Percentiles rank a stretch among this genome's conserved stretches.
Evolutionary conservation across 2,888 invertebrate genomes (phyloP).

Genomic region (Cantharis lateralis): DNA sequence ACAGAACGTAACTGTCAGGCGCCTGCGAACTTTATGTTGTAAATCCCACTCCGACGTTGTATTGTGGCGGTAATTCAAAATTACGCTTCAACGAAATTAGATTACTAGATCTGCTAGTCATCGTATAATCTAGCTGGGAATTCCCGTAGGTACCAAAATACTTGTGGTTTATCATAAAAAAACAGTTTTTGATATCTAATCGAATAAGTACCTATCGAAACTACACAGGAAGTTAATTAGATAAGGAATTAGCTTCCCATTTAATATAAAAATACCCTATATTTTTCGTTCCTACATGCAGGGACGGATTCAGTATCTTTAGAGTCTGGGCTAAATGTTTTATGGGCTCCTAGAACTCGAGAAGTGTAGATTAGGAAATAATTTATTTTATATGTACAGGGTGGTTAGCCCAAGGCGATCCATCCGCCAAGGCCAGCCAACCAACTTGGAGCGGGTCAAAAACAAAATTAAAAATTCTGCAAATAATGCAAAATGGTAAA

Average conservation of each 20-base stretch:
- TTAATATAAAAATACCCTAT: no score
- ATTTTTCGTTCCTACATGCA: no score
- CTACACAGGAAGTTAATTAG: background rate
- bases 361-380: no score
- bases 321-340: no score
- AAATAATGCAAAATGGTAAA: no score
- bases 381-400: no score
- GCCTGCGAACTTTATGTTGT: background rate
- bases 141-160: background rate
- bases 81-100: background rate
- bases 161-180: background rate
- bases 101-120: background rate
- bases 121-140: background rate
- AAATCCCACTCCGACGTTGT: background rate
- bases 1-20: background rate
- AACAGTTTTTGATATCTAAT: background rate
- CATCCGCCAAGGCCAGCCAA: no score
- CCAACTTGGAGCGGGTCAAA: no score
- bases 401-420: no score
- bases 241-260: background rate
- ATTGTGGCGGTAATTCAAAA: background rate
- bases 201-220: background rate
- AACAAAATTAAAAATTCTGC: no score
- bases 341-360: no score
- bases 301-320: no score